Conservation (phyloP, 1,140 invertebrate species). For the Aphelinus certus region DNA sequence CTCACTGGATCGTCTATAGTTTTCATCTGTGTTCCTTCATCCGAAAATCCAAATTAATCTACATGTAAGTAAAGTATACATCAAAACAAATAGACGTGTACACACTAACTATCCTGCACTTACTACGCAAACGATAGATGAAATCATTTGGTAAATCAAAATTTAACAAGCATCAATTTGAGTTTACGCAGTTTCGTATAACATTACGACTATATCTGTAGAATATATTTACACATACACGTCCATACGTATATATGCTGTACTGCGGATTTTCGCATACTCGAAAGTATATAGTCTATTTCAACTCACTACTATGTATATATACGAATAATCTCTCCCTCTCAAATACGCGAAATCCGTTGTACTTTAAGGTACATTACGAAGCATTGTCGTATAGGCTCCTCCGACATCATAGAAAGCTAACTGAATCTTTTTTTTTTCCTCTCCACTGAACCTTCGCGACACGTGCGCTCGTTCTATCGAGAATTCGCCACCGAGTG, state of each 20-base stretch:
- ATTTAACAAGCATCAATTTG: too few relatives aligned
- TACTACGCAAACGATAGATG: too few relatives aligned
- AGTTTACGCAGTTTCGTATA: too few relatives aligned
- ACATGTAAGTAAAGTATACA: too few relatives aligned
- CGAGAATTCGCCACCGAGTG: too few relatives aligned
- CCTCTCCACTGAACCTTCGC: constrained; percentile 8
- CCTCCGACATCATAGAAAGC: background rate
- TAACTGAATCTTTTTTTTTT: background rate
- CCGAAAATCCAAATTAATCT: too few relatives aligned
- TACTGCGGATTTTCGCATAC: background rate
- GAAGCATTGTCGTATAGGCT: constrained; percentile 11
- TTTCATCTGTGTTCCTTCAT: too few relatives aligned
- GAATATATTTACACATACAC: constrained; percentile 3
- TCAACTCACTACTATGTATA: background rate
- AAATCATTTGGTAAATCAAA: too few relatives aligned
- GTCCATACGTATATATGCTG: background rate
- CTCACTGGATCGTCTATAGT: too few relatives aligned
- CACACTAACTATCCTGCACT: too few relatives aligned
- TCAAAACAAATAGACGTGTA: too few relatives aligned
- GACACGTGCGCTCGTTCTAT: too few relatives aligned
- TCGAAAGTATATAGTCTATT: background rate
- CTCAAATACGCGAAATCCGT: background rate
- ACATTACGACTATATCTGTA: background rate
- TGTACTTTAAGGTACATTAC: constrained; percentile 13
- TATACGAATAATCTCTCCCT: background rate